Evolutionary conservation across 2,888 invertebrate species (phyloP), one percentile per base, ranked within the genome.

Genomic region (Epistrophe grossulariae): DNA sequence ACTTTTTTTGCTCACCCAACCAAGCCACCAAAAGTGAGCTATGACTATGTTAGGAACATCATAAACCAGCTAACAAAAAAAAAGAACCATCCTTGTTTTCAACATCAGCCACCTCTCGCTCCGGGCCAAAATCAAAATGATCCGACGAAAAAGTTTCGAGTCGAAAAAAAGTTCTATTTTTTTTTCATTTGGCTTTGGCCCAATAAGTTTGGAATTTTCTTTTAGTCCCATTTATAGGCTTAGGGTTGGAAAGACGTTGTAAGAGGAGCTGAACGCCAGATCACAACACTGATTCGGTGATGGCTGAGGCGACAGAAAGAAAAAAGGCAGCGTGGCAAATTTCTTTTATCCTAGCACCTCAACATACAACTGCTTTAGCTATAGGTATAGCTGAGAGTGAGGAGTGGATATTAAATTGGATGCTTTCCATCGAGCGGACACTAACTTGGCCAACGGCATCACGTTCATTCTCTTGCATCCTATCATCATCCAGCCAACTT

Each of bases 381-480:
- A 6, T n/a, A 24, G n/a, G n/a, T 24, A 24, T 3, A 40, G 40
- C 24, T 52, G 43, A 59, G 43, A 68, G 19, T 11, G 31, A 31
- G 15, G 35, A 74, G 78, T 70, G 71, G 73, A 81, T 79, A 81
- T 78, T 78, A 81, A 81, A 81, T 85, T 85, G 85, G 85, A 85
- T 62, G 66, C 70, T 70, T 81, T 85, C 78, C 77, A 81, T 78
- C n/a, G 78, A 50, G 72, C 50, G 68, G 81, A 74, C 57, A 60
- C 57, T 70, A 55, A 70, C 52, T 81, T 78, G 68, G 78, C 76
- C 78, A 64, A 73, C 45, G 45, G 35, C 50, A 57, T 52, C 50
- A 52, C 71, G 50, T 50, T 72, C 74, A 38, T 80, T 50, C 28
- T 55, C 28, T n/a, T 17, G 38, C 52, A 50, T 40, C 24, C 70